Percentiles rank a stretch among this genome's conserved stretches.
These are phyloP conservation scores for Pterois miles DNA, from an alignment of 2,797 vertebrate species.

Conservation along the genomic window DNA sequence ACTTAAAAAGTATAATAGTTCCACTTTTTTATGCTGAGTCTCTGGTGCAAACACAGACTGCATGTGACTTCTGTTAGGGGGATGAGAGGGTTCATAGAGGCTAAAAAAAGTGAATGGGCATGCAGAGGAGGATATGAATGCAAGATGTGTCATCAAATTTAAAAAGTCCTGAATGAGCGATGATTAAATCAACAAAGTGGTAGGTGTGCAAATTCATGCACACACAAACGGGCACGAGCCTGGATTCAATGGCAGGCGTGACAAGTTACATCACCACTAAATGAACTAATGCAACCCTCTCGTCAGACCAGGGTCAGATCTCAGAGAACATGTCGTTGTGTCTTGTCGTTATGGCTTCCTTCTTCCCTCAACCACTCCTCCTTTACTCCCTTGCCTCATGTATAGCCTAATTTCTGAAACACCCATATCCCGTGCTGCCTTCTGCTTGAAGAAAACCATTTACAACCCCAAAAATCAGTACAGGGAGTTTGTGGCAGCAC, in stretches of 20 bases:
- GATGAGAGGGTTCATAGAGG: conserved; percentile 23
- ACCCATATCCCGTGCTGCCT: background rate
- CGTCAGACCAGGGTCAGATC: conserved; percentile 10
- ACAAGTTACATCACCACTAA: conserved; percentile 48
- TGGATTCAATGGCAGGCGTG: conserved; percentile 27
- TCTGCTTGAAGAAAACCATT: conserved; percentile 16
- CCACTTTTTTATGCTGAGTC: conserved; percentile 82
- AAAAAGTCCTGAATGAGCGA: background rate
- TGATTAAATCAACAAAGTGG: conserved; percentile 2
- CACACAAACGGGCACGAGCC: background rate
- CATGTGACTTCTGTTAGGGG: conserved; percentile 67
- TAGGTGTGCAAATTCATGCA: background rate
- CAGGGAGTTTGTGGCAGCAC: conserved; percentile 28
- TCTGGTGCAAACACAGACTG: conserved; percentile 49
- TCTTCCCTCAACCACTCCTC: background rate
- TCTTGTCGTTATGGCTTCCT: conserved; percentile 12
- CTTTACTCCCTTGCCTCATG: background rate
- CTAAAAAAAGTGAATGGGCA: conserved; percentile 9
- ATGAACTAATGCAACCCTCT: conserved; percentile 45
- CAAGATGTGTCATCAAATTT: background rate
- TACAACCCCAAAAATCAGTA: conserved; percentile 21
- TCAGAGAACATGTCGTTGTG: conserved; percentile 21
- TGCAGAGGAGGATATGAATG: conserved; percentile 4
- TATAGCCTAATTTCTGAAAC: conserved; percentile 1
- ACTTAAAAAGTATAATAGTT: conserved; percentile 58